Percentiles rank a stretch among this genome's conserved stretches.
These are phyloP conservation scores for Muschampia plurimacula DNA, from an alignment of 2,888 invertebrate species.

Conservation along the genomic window DNA sequence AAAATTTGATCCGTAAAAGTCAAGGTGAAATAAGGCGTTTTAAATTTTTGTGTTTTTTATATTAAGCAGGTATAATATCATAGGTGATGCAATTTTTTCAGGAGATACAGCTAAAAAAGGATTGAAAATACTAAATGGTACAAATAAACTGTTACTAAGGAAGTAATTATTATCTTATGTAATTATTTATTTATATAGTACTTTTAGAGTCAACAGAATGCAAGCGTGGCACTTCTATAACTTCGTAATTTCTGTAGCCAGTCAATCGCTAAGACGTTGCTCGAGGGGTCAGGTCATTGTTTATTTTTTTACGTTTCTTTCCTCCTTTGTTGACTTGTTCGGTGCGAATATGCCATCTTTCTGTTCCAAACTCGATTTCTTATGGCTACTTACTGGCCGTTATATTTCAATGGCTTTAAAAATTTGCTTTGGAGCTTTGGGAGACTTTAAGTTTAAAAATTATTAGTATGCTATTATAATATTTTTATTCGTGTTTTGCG, in stretches of 20 bases:
- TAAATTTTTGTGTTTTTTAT: too few species aligned
- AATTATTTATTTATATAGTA: too few species aligned
- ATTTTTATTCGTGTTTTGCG: too few species aligned
- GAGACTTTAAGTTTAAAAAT: not conserved
- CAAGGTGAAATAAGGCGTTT: too few species aligned
- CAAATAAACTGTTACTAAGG: too few species aligned
- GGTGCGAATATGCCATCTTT: conserved; percentile 58
- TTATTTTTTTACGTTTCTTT: conserved; percentile 65
- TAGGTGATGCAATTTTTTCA: too few species aligned
- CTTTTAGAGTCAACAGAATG: not conserved
- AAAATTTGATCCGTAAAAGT: not conserved
- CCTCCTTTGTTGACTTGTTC: conserved; percentile 64
- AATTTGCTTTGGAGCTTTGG: not conserved
- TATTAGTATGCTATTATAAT: too few species aligned
- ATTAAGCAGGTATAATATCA: too few species aligned
- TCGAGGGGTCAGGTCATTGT: conserved; percentile 65
- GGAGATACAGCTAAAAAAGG: too few species aligned
- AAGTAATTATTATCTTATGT: too few species aligned
- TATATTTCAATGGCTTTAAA: conserved; percentile 17
- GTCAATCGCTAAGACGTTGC: conserved; percentile 64
- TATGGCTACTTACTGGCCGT: conserved; percentile 23
- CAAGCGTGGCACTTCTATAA: conserved; percentile 37
- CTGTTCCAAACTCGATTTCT: conserved; percentile 50
- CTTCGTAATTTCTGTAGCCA: conserved; percentile 42
- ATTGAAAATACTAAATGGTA: too few species aligned